These are phyloP conservation scores for Xenopus borealis DNA, from an alignment of 2,113 vertebrate species.

Conservation along the genomic window DNA sequence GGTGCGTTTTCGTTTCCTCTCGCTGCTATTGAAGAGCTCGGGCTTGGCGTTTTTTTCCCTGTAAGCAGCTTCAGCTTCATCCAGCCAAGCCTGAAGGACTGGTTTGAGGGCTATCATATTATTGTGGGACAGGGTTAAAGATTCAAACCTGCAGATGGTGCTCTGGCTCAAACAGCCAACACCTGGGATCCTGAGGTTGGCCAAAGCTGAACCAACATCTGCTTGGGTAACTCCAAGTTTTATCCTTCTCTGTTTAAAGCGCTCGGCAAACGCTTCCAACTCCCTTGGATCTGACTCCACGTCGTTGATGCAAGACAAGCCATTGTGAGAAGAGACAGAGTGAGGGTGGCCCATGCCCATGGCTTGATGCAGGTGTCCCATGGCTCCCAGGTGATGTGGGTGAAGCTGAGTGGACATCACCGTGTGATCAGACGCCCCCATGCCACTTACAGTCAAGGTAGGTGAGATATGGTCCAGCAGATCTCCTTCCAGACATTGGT, in stretches of 20 bases:
- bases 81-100: constrained; percentile 88
- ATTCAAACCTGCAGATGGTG: constrained; percentile 94
- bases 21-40: constrained; percentile 75
- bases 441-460: constrained; percentile 75
- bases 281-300: constrained; percentile 87
- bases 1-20: constrained; percentile 85
- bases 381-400: constrained; percentile 69
- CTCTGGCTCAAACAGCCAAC: constrained; percentile 92
- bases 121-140: constrained; percentile 89
- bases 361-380: constrained; percentile 84
- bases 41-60: constrained; percentile 80
- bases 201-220: constrained; percentile 85
- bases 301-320: constrained; percentile 78
- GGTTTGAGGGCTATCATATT: constrained; percentile 93
- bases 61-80: constrained; percentile 84
- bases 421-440: constrained; percentile 76
- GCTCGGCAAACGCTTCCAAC: constrained; percentile 87
- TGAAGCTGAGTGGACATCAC: constrained; percentile 71
- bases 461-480: constrained; percentile 87
- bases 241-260: constrained; percentile 88
- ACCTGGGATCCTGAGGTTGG: constrained; percentile 87
- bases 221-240: constrained; percentile 90
- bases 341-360: constrained; percentile 83
- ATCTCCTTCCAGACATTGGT: constrained; percentile 82
- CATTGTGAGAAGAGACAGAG: constrained; percentile 70